phyloP scores from a whole-genome alignment of 2,113 vertebrate species.

The Dolichotis patagonum region DNA sequence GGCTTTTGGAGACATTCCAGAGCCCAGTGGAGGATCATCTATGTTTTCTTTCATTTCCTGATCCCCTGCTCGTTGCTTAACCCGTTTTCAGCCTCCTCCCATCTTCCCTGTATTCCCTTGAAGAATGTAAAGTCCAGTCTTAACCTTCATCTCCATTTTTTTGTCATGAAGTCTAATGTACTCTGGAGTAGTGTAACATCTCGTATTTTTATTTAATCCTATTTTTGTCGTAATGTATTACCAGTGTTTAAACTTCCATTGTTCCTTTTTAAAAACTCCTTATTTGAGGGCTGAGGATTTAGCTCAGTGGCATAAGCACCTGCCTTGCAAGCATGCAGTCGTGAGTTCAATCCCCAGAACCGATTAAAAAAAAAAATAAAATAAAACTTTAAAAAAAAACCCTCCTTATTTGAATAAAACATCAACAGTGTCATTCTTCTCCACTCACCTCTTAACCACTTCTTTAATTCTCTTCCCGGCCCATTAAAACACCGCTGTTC shows the following conservation, averaged over 20 bases:
- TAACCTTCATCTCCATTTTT: constrained; percentile 32
- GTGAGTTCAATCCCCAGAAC: no score
- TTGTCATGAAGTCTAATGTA: not conserved
- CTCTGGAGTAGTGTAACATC: not conserved
- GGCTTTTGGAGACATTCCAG: not conserved
- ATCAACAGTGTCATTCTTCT: not conserved
- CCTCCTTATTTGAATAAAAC: not conserved
- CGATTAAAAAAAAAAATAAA: no score
- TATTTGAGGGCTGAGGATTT: no score
- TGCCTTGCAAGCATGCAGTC: no score
- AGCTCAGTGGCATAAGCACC: no score
- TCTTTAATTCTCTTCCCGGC: not conserved
- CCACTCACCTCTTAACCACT: not conserved
- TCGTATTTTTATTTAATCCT: not conserved
- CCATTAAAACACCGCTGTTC: not conserved
- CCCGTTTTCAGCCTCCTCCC: not conserved
- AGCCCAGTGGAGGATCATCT: not conserved
- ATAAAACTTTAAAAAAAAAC: no score
- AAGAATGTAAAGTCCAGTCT: not conserved
- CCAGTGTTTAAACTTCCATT: not conserved
- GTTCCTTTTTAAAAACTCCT: constrained; percentile 16
- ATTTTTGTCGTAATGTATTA: not conserved
- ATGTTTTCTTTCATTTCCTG: not conserved
- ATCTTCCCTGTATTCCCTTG: not conserved
- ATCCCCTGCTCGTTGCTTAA: not conserved